Evolutionary conservation across 2,888 invertebrate genomes (phyloP).

Genomic region (Disparrhopalites patrizii): DNA sequence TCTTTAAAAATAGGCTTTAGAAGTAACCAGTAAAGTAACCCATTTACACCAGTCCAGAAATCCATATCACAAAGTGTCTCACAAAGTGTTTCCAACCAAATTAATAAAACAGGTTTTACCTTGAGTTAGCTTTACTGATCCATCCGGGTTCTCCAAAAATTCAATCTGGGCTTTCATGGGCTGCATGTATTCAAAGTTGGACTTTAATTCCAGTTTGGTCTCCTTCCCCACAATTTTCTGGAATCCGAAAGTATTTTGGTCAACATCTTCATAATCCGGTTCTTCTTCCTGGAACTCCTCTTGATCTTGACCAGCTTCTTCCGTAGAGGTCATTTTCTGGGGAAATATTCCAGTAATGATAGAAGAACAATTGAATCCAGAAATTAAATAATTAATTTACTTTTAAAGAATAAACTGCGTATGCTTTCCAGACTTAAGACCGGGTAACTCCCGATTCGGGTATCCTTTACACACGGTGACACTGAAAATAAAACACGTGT

Average conservation of each 20-base stretch:
- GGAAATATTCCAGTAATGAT: no score
- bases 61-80: no score
- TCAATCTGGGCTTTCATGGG: conserved; percentile 31
- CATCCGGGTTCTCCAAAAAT: conserved; percentile 40
- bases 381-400: no score
- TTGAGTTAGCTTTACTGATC: conserved; percentile 39
- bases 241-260: conserved; percentile 9
- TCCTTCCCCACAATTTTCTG: neutral
- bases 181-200: conserved; percentile 20
- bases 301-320: conserved; percentile 4
- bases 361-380: no score
- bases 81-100: neutral
- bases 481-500: no score
- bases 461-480: no score
- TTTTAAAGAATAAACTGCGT: no score
- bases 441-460: no score
- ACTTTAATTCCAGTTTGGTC: neutral
- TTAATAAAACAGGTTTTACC: no score
- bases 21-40: no score
- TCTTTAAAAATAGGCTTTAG: neutral
- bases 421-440: no score
- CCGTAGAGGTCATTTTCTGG: neutral
- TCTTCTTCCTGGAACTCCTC: conserved; percentile 25
- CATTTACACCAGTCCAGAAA: no score
- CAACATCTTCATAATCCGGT: conserved; percentile 7